phyloP scores from a whole-genome alignment of 2,888 invertebrate species.

The Dasysyrphus tricinctus region DNA sequence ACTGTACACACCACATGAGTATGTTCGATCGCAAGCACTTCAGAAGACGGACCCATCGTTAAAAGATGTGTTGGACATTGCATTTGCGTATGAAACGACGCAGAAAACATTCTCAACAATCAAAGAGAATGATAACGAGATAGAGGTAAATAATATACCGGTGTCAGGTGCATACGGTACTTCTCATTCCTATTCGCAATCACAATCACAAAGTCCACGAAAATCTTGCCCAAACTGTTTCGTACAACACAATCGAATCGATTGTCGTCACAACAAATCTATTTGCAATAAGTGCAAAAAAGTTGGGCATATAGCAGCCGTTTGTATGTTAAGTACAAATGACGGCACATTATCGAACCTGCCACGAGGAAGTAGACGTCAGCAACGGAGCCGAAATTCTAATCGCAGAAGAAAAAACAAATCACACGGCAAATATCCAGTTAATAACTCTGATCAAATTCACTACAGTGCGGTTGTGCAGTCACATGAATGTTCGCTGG shows the following conservation, averaged over 20 bases:
- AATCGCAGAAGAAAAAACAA: background rate
- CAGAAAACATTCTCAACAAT: conserved; percentile 27
- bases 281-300: too few relatives aligned
- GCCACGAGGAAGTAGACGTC: background rate
- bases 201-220: too few relatives aligned
- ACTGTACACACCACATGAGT: conserved; percentile 8
- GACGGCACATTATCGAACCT: background rate
- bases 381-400: background rate
- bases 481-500: conserved; percentile 9
- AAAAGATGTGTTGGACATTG: conserved; percentile 31
- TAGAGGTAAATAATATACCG: too few relatives aligned
- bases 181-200: background rate
- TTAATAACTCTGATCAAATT: conserved; percentile 2
- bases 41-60: conserved; percentile 17
- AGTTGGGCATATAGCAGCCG: too few relatives aligned
- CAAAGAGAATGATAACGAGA: background rate
- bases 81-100: conserved; percentile 15
- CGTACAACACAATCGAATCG: background rate
- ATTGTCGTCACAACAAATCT: conserved; percentile 11
- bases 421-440: background rate
- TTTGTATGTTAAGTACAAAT: too few relatives aligned
- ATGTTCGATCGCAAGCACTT: conserved; percentile 9
- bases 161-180: too few relatives aligned
- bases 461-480: conserved; percentile 1
- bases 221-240: conserved; percentile 14